A percentile compares a stretch with the other conserved stretches of the same genome.
These are phyloP conservation scores for Xenus cinereus DNA, from an alignment of 2,113 vertebrate genomes.

Conservation along the genomic window DNA sequence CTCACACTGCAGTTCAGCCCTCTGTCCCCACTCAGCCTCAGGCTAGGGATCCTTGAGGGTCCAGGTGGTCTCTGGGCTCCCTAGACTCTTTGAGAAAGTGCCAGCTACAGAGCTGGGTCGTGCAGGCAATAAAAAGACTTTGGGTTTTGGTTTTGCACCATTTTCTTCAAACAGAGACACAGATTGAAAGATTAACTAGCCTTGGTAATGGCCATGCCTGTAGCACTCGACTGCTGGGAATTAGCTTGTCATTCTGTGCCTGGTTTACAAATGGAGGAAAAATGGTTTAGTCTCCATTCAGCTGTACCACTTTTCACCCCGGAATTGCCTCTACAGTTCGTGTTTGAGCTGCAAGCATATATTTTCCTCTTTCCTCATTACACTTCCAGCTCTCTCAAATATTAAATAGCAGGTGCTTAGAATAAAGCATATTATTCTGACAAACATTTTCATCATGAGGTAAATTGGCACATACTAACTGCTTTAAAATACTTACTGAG, in stretches of 20 bases:
- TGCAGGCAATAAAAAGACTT: neutral
- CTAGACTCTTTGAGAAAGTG: neutral
- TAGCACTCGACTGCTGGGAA: neutral
- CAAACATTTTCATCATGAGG: slow-evolving; percentile 55
- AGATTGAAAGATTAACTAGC: slow-evolving; percentile 38
- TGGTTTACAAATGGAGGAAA: slow-evolving; percentile 30
- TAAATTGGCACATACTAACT: slow-evolving; percentile 38
- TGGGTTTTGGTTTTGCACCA: neutral
- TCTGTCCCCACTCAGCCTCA: neutral
- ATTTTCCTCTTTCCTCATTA: slow-evolving; percentile 40
- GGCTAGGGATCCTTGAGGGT: fast-evolving
- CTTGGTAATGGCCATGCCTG: neutral
- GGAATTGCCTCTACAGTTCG: slow-evolving; percentile 13
- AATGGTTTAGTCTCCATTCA: neutral
- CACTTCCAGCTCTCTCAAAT: slow-evolving; percentile 14
- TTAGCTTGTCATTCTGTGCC: slow-evolving; percentile 44
- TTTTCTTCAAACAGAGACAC: neutral
- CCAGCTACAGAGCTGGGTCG: neutral
- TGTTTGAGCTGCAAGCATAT: neutral
- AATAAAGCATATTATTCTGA: slow-evolving; percentile 58
- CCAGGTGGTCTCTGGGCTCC: fast-evolving
- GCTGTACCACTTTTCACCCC: slow-evolving; percentile 18
- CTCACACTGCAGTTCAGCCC: neutral
- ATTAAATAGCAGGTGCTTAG: slow-evolving; percentile 52
- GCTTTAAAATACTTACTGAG: slow-evolving; percentile 26